Base-by-base conservation (phyloP, 2,888 invertebrate genomes). In the Diplazon laetatorius region DNA sequence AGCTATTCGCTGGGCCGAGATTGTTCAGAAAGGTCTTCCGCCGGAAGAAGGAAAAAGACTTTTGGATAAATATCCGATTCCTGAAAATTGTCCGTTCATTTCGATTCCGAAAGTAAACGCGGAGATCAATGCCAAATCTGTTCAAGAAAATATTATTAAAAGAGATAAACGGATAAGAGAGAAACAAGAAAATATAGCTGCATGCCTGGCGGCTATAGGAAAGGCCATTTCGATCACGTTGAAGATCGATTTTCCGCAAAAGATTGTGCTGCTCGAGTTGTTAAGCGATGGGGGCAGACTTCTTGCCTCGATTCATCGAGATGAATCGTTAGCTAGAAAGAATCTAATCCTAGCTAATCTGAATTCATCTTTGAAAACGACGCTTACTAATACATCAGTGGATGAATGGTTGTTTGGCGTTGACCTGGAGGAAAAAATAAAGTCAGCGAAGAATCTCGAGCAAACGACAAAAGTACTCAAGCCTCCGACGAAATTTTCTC, bases 381-480 rank as follows among this genome's bases (percentile, higher is more conserved):
- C 69, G 20, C 42, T 78, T 18, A 52, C 37, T 1, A 65, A 63
- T n/a, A 35, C 72, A 0, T 12, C 62, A 14, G 18, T 62, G 6
- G 78, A 72, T 44, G 59, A 71, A 30, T 74, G 66, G 70, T 35
- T 80, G 9, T 77, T 77, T 42, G 74, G 77, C 0, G 52, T 12
- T 1, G 60, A 80, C 18, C 14, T 80, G 6, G 60, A 65, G n/a
- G 71, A 78, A 5, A 74, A 39, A 44, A 9, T 78, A 9, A 70
- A 74, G 18, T 48, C 65, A 0, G 74, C 65, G 1, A 74, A 77
- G 30, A 46, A 59, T 14, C 44, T 78, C 10, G 69, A 75, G 48
- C 39, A 39, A 37, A 60, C 78, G 12, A 57, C 52, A 6, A 80
- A 76, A 0, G 78, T 73, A n/a, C 66, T 80, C 5, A 76, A 52